A percentile compares a stretch with the other conserved stretches of the same genome.
phyloP scores from a whole-genome alignment of 2,113 vertebrate species.

The Orycteropus afer region DNA sequence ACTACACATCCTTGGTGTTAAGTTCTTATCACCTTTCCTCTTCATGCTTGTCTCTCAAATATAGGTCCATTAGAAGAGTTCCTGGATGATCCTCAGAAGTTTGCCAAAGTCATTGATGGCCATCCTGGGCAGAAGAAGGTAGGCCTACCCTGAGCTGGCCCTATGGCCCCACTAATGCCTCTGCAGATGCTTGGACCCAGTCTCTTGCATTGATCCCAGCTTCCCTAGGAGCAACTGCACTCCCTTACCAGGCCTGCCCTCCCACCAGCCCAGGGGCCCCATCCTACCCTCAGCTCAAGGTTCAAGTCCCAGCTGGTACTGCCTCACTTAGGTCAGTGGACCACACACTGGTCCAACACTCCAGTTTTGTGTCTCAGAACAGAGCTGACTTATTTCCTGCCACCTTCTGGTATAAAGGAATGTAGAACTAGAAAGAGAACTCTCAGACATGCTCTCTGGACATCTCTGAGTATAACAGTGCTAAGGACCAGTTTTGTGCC shows the following conservation, averaged over 20 bases:
- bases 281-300: too few relatives aligned
- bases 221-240: neutral
- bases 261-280: neutral
- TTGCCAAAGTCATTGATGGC: too few relatives aligned
- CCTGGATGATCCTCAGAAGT: too few relatives aligned
- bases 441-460: neutral
- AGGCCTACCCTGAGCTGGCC: too few relatives aligned
- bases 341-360: fast-evolving
- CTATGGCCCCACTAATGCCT: too few relatives aligned
- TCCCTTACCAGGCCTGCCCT: neutral
- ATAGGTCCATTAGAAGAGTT: too few relatives aligned
- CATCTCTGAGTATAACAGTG: neutral
- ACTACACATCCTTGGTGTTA: too few relatives aligned
- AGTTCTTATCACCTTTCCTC: too few relatives aligned
- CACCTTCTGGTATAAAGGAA: neutral
- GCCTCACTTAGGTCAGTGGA: neutral
- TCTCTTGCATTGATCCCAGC: neutral
- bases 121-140: too few relatives aligned
- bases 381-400: neutral
- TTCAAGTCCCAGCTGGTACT: neutral
- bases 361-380: neutral
- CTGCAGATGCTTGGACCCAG: too few relatives aligned
- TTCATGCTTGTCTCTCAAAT: too few relatives aligned
- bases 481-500: neutral
- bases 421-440: neutral